phyloP scores from a whole-genome alignment of 2,113 vertebrate species.

The Rhagologus leucostigma region DNA sequence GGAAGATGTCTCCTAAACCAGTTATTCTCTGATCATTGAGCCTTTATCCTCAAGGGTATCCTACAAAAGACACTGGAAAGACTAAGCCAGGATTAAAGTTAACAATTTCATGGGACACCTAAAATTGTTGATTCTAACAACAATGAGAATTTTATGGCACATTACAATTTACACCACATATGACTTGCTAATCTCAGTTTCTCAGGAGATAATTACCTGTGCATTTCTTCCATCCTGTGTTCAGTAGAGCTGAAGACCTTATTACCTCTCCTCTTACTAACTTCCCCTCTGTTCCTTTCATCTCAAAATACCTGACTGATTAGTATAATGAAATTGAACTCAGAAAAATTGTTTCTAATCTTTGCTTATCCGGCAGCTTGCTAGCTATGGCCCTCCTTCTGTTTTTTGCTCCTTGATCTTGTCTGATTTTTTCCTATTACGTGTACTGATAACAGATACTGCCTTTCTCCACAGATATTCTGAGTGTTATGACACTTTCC shows the following conservation, averaged over 20 bases:
- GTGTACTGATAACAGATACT: background rate
- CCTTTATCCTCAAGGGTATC: background rate
- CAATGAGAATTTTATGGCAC: background rate
- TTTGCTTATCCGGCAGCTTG: background rate
- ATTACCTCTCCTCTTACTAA: conserved; percentile 1
- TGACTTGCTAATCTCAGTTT: background rate
- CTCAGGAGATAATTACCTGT: conserved; percentile 42
- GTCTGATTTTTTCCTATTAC: background rate
- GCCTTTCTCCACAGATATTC: background rate
- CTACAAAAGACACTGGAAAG: background rate
- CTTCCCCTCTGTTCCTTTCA: background rate
- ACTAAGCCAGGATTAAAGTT: background rate
- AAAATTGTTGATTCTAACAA: background rate
- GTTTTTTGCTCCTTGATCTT: background rate
- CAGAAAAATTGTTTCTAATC: background rate
- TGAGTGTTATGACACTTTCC: background rate
- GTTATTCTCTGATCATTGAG: background rate
- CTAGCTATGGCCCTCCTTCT: background rate
- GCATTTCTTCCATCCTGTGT: background rate
- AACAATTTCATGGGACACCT: background rate
- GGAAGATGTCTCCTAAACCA: background rate
- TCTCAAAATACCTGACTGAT: conserved; percentile 29
- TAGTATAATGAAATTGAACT: conserved; percentile 32
- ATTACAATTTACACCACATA: background rate
- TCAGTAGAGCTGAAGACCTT: conserved; percentile 29